Conservation (phyloP, 2,888 invertebrate genomes). For the Serripes groenlandicus region DNA sequence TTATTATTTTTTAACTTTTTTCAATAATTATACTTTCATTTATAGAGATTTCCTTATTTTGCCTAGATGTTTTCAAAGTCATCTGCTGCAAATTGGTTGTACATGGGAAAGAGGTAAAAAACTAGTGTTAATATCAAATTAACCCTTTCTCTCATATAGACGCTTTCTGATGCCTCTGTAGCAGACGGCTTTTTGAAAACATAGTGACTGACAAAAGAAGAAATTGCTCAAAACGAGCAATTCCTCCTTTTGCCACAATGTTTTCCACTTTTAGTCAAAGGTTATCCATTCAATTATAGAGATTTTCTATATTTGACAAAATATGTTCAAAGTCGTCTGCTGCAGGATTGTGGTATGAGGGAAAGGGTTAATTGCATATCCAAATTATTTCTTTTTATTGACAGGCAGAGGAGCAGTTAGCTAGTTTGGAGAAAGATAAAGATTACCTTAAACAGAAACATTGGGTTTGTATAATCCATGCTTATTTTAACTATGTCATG, state of each 20-base stretch:
- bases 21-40: too few species aligned
- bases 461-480: conserved; percentile 41
- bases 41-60: too few species aligned
- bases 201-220: neutral
- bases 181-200: neutral
- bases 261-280: neutral
- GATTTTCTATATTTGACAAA: neutral
- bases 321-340: neutral
- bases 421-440: conserved; percentile 35
- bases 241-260: neutral
- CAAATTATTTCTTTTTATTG: neutral
- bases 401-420: conserved; percentile 38
- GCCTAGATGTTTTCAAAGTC: too few species aligned
- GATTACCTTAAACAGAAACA: conserved; percentile 58
- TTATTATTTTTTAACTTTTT: too few species aligned
- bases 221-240: neutral
- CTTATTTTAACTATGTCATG: neutral
- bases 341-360: neutral
- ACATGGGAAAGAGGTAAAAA: too few species aligned
- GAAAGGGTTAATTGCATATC: neutral
- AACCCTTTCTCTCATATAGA: too few species aligned
- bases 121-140: too few species aligned
- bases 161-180: too few species aligned
- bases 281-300: too few species aligned
- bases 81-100: too few species aligned